phyloP scores from a whole-genome alignment of 2,888 invertebrate species.

The Drosophila testacea region DNA sequence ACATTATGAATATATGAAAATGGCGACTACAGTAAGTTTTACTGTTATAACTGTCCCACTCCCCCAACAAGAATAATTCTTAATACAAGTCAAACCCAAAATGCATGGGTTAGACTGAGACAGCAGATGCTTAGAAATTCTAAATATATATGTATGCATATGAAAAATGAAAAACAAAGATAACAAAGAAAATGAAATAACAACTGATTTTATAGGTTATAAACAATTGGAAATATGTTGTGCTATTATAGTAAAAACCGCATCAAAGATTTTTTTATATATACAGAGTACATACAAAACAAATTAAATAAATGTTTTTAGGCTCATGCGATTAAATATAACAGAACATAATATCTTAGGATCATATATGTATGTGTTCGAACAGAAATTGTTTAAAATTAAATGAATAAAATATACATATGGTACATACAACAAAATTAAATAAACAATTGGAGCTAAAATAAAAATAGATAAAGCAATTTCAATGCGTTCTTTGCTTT shows the following conservation, averaged over 20 bases:
- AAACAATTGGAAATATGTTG: conserved; percentile 53
- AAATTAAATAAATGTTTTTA: conserved; percentile 18
- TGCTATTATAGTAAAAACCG: conserved; percentile 26
- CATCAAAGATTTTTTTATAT: conserved; percentile 34
- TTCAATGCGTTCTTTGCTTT: conserved; percentile 10
- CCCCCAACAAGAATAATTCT: conserved; percentile 4
- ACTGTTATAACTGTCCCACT: conserved; percentile 41
- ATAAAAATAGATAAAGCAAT: conserved; percentile 32
- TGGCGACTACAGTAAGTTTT: conserved; percentile 39
- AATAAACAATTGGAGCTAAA: conserved; percentile 46
- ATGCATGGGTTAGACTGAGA: conserved; percentile 39
- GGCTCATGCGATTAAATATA: conserved; percentile 37
- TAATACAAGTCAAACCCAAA: conserved; percentile 14
- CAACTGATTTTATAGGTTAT: conserved; percentile 57
- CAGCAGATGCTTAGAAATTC: conserved; percentile 41
- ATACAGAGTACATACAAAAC: conserved; percentile 1
- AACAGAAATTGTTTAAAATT: conserved; percentile 29
- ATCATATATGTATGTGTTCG: conserved; percentile 21
- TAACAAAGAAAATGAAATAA: conserved; percentile 6
- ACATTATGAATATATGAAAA: conserved; percentile 12
- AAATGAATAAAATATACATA: conserved; percentile 20
- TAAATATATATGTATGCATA: conserved; percentile 13
- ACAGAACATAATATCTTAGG: conserved; percentile 26
- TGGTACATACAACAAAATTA: conserved; percentile 33
- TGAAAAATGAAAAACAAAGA: neutral